Evolutionary conservation across 2,113 vertebrate genomes (phyloP), one percentile per base, ranked within the genome.

Genomic region (Hipposideros armiger): DNA sequence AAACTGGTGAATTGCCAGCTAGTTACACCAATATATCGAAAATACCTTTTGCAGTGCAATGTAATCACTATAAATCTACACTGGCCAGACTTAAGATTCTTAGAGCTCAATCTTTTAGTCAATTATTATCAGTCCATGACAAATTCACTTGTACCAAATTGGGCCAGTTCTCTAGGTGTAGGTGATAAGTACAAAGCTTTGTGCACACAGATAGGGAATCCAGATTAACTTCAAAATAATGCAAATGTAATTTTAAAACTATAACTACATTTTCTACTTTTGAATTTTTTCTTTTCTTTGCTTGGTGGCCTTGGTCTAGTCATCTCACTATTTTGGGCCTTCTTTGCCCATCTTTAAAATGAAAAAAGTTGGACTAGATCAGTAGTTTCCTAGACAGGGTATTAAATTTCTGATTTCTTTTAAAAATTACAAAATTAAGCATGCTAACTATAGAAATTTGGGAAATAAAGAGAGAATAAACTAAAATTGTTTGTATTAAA

Each of bases 201-300:
- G 10, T 17, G 60, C 4, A 54, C 11, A 47, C 30, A 56, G 13
- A 72, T 64, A 8, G 4, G 70, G 13, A 47, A 62, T 50, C 4
- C 42, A 77, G 17, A 28, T 62, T 36, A 92, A 56, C 26, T 82
- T 91, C 69, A 89, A 92, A 93, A 42, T 64, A 70, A 90, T 58
- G 30, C 16, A 87, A 92, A 90, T 81, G 10, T 95, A 90, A 70
- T 78, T 82, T 94, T 92, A 58, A 74, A 90, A 50, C 42, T 50
- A 52, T 56, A 64, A 66, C 3, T 5, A n/a, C 36, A 45, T 69
- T 82, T 83, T 93, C 24, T 86, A 56, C 50, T 74, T 69, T 85
- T 69, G 42, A 54, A 8, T 74, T 64, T 50, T 74, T 92, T 52
- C 19, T 74, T 66, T 58, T 26, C 4, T 66, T 87, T 87, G 17